phyloP scores from a whole-genome alignment of 2,888 invertebrate species.

The Acanthosepion lycidas region DNA sequence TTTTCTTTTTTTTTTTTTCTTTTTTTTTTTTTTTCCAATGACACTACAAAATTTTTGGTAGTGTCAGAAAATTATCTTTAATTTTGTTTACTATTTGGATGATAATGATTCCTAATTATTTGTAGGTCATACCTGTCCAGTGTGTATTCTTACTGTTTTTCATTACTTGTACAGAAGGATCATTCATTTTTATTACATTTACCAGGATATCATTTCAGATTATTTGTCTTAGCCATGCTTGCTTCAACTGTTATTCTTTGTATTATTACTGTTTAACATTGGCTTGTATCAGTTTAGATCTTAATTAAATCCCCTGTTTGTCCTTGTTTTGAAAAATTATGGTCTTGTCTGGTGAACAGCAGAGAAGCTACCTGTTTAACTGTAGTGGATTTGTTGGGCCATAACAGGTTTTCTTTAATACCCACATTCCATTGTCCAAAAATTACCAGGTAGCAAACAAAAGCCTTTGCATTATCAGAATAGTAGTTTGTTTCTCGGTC shows the following conservation, averaged over 20 bases:
- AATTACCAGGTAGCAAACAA: conserved; percentile 23
- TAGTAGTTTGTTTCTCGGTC: conserved; percentile 33
- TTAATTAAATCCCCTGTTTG: conserved; percentile 24
- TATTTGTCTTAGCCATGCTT: not conserved
- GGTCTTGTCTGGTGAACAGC: not conserved
- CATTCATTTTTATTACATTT: too few species aligned
- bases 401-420: conserved; percentile 25
- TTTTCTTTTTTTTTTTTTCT: too few species aligned
- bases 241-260: not conserved
- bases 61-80: too few species aligned
- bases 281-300: not conserved
- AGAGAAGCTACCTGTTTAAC: conserved; percentile 9
- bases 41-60: too few species aligned
- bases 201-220: not conserved
- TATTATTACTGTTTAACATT: conserved; percentile 16
- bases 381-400: not conserved
- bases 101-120: too few species aligned
- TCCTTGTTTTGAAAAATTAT: not conserved
- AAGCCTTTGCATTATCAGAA: conserved; percentile 33
- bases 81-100: too few species aligned
- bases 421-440: conserved; percentile 33
- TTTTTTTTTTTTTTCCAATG: too few species aligned
- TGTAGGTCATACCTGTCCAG: too few species aligned
- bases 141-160: too few species aligned
- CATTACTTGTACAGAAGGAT: too few species aligned